Conservation (phyloP, 2,888 invertebrate genomes). For the Limnephilus rhombicus region DNA sequence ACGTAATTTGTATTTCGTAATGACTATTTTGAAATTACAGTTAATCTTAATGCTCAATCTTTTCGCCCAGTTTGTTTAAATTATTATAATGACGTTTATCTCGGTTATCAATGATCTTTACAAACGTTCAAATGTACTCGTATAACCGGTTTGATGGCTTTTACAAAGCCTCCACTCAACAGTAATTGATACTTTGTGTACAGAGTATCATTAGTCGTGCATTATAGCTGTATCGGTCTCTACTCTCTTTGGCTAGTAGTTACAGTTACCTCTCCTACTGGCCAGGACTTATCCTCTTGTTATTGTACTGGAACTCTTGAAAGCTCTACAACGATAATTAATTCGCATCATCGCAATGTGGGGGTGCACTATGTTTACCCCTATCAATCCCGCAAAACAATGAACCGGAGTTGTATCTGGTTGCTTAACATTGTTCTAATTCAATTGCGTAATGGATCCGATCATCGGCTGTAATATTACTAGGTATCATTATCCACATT, state of each 20-base stretch:
- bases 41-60: background rate
- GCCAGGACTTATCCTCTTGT: no score
- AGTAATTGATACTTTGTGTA: background rate
- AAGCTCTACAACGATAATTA: background rate
- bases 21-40: background rate
- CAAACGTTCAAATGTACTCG: background rate
- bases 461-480: background rate
- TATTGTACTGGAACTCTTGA: background rate
- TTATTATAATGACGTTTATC: background rate
- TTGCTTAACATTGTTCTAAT: background rate
- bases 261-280: background rate
- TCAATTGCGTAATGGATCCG: background rate
- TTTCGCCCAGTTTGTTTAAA: background rate
- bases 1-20: background rate
- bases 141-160: background rate
- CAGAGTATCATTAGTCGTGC: background rate
- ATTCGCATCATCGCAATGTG: background rate
- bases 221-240: conserved; percentile 1
- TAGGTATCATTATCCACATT: background rate
- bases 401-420: background rate
- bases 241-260: background rate
- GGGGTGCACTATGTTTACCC: background rate
- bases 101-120: background rate
- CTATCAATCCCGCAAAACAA: background rate
- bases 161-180: background rate